Evolutionary conservation across 1,140 invertebrate species (phyloP), one percentile per base, ranked within the genome.

Genomic region (Venturia canescens): DNA sequence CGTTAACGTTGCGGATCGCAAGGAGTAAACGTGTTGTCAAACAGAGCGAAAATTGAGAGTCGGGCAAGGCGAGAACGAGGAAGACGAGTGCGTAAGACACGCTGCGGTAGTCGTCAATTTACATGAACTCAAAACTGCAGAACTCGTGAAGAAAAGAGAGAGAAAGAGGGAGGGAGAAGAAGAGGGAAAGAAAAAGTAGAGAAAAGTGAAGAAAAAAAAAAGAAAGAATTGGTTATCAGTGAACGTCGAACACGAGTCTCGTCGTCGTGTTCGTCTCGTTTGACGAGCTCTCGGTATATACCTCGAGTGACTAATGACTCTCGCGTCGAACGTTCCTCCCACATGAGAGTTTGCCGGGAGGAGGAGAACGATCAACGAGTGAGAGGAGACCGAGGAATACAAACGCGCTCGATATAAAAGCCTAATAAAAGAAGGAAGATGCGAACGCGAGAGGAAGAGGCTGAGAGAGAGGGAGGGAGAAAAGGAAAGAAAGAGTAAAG

Each of bases 231-330:
- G 27, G 72, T 82, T 82, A 82, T 82, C 82, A 78, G 21, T 21
- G 6, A 57, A 66, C 21, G 53, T 78, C 69, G 72, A 67, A 50
- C 71, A 50, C 75, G 53, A 74, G 53, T 66, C 79, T 48, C 60
- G 21, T 77, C 69, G 57, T 83, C 53, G 23, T 26, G n/a, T n/a
- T 74, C 18, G 48, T 78, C 67, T 79, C 74, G 34, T 69, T 80
- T 83, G 83, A 83, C 74, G 80, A 80, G 70, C 0, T 76, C 48
- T 76, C 53, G 66, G 66, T 63, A 76, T 26, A 26, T 63, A 63
- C 60, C 60, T 63, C 23, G 23, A 63, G 60, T 78, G 72, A 83
- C 83, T 83, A 83, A 83, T 83, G 80, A 80, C 72, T 72, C 66
- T 78, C 72, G 27, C 72, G 50, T 60, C 48, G 57, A 80, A 53